Evolutionary conservation across 2,113 vertebrate genomes (phyloP), one percentile per base, ranked within the genome.

Genomic region (Podilymbus podiceps): DNA sequence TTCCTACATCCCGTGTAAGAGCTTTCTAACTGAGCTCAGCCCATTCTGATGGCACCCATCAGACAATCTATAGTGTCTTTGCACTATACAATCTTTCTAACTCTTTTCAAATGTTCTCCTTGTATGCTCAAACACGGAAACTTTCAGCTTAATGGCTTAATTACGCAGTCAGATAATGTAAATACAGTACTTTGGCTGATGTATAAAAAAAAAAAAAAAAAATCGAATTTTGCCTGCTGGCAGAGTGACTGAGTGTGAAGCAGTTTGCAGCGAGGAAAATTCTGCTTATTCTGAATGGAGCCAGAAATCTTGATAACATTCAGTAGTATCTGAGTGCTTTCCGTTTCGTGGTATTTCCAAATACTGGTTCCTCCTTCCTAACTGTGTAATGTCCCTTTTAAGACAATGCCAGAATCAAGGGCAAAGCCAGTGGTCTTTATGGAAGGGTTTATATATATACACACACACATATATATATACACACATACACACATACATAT

Each of bases 161-260:
- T 97, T 97, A 97, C 22, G 38, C 77, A 88, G 89, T 97, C 85
- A 95, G 89, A 93, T 95, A 96, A 97, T 86, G 38, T 90, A 98
- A 98, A 98, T 97, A 97, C 78, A 94, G 93, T 97, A 89, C 80
- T 97, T 96, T 55, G 81, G 60, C 63, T 91, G 88, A 76, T 66
- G 80, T 88, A 68, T 87, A 95, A 88, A 92, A 68, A 88, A 95
- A 88, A 92, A 85, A 93, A 91, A 92, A 93, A 91, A 92, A 95
- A 94, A 92, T 85, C 83, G 88, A 94, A 77, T 95, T 97, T 96
- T 90, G 80, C 93, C 85, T 87, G 79, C 81, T 98, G 97, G 92
- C 93, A 95, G 67, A 20, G 40, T 74, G 40, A 96, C 4, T 88
- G 92, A 97, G 89, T 80, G 93, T 83, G 79, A 97, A 95, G 87